Base-by-base conservation (phyloP, 2,888 invertebrate genomes). In the Halocaridina rubra region DNA sequence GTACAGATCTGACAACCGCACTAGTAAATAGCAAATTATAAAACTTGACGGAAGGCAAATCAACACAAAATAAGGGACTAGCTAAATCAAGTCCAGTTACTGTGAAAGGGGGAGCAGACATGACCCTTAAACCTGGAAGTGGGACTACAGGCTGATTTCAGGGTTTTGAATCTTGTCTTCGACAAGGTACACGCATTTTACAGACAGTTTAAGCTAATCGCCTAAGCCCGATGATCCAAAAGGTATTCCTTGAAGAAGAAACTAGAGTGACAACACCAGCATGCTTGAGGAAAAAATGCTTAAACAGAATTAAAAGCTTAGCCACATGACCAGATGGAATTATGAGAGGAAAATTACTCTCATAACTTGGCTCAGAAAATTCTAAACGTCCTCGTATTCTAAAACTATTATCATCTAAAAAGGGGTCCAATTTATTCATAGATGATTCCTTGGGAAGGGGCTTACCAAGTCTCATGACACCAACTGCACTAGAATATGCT, bases 21-120 rank as follows among this genome's bases (percentile, higher is more conserved):
- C 90, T 90, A 0, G 53, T 53, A 53, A 53, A 53, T 13, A 53
- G 3, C 19, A 53, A 53, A 53, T n/a, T 53, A 53, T 53, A 53
- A 13, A 53, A 53, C 53, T 53, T 53, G 3, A n/a, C 19, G 53
- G 53, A 7, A 19, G 3, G 53, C 53, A 53, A n/a, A 19, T 19
- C 53, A 53, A 53, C 19, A 53, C n/a, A n/a, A n/a, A n/a, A n/a
- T n/a, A n/a, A n/a, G n/a, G 90, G 90, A 1, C 90, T 89, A 81
- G 89, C 67, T 81, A 89, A 88, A 64, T 89, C 89, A 13, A 89
- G 59, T 10, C 89, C 89, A 10, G 78, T 75, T 3, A 88, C 80
- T 27, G 84, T 79, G 46, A 87, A 87, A 13, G 74, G 84, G 10
- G 67, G 80, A 8, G 77, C 67, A 59, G 33, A 19, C 29, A 32